These are phyloP conservation scores for Brienomyrus longianalis DNA, from an alignment of 2,113 vertebrate genomes.

Conservation along the genomic window DNA sequence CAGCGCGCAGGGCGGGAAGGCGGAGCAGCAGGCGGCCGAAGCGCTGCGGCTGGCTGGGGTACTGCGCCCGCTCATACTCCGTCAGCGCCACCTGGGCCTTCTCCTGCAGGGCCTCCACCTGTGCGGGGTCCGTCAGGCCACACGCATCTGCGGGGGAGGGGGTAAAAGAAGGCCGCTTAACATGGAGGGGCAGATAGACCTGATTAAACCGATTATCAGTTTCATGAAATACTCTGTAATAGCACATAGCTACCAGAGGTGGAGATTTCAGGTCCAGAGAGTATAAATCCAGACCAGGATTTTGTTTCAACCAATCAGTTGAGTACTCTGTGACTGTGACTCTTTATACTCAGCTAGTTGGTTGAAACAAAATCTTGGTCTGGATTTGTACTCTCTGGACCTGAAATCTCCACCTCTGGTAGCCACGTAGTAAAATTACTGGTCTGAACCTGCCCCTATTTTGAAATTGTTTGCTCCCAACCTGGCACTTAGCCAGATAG, in stretches of 20 bases:
- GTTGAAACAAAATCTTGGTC: no score
- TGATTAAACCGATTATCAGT: neutral
- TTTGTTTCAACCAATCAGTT: no score
- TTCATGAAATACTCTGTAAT: neutral
- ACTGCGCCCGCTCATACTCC: slow-evolving; percentile 82
- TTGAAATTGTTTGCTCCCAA: neutral
- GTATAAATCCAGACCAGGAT: no score
- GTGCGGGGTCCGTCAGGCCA: slow-evolving; percentile 78
- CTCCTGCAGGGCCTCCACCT: slow-evolving; percentile 89
- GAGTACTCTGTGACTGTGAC: no score
- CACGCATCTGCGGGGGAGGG: slow-evolving; percentile 71
- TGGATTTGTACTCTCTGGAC: no score
- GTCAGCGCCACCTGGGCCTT: slow-evolving; percentile 90
- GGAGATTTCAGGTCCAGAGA: no score
- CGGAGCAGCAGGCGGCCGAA: slow-evolving; percentile 84
- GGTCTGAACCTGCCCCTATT: neutral
- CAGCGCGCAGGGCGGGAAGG: slow-evolving; percentile 80
- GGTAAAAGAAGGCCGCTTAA: neutral
- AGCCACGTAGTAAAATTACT: neutral
- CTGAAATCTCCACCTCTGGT: neutral
- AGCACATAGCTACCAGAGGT: neutral
- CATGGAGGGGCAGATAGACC: neutral
- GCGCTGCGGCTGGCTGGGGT: slow-evolving; percentile 84
- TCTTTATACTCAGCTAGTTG: no score
- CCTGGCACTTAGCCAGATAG: neutral